Conservation (phyloP, 1,140 invertebrate species). For the Coenobita brevimanus region DNA sequence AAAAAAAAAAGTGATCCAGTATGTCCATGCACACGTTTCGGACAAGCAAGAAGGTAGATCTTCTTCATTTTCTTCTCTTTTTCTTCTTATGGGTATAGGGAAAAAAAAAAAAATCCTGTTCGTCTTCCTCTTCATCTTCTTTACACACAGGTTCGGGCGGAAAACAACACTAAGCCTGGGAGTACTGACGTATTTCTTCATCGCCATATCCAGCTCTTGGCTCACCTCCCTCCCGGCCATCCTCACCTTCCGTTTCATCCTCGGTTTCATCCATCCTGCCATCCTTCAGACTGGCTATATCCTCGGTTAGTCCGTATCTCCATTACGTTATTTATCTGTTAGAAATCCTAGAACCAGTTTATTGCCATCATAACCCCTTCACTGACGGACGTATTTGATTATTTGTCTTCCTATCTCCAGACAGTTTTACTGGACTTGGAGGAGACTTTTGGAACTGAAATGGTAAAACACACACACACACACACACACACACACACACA, state of each 20-base stretch:
- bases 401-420: too few species aligned
- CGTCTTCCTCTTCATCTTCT: background rate
- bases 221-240: constrained; percentile 6
- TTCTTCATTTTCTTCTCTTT: background rate
- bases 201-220: constrained; percentile 5
- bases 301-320: constrained; percentile 28
- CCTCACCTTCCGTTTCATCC: constrained; percentile 17
- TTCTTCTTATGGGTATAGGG: background rate
- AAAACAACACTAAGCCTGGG: constrained; percentile 25
- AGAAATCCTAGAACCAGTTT: too few species aligned
- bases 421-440: too few species aligned
- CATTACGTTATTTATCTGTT: too few species aligned
- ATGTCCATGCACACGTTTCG: too few species aligned
- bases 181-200: background rate
- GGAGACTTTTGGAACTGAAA: too few species aligned
- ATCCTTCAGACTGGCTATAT: constrained; percentile 39
- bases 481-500: too few species aligned
- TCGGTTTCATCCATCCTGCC: constrained; percentile 9
- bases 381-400: too few species aligned
- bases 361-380: too few species aligned
- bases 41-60: background rate
- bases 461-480: too few species aligned
- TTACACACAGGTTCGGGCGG: constrained; percentile 17
- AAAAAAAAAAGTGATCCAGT: too few species aligned
- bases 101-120: too few species aligned